These are phyloP conservation scores for Pherbina coryleti DNA, from an alignment of 2,888 invertebrate species.

Conservation along the genomic window DNA sequence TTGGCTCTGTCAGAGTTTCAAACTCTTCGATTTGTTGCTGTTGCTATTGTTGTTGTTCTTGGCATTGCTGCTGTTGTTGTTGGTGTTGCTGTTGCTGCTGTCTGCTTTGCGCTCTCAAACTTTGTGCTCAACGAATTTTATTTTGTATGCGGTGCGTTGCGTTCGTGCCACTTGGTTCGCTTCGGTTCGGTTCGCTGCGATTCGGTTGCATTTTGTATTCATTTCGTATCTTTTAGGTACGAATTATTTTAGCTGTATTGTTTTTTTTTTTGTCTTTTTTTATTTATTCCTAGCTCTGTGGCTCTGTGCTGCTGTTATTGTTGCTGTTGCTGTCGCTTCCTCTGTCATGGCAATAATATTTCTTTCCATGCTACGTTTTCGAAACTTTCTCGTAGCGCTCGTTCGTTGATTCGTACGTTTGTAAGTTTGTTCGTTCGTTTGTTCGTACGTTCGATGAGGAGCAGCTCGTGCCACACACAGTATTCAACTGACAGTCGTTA, in stretches of 20 bases:
- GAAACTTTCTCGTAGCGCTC: conserved; percentile 36
- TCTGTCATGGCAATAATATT: conserved; percentile 39
- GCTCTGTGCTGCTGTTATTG: background rate
- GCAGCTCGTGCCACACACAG: conserved; percentile 65
- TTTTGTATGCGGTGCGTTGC: background rate
- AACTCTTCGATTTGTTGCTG: conserved; percentile 45
- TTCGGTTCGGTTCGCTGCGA: conserved; percentile 14
- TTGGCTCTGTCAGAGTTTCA: background rate
- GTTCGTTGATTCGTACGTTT: background rate
- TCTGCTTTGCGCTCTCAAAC: conserved; percentile 11
- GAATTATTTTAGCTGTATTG: conserved; percentile 1
- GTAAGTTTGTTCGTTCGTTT: background rate
- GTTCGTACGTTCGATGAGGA: background rate
- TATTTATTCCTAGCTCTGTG: background rate
- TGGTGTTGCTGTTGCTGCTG: conserved; percentile 38
- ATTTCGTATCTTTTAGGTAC: conserved; percentile 13
- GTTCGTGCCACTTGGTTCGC: background rate
- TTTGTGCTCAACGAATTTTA: background rate
- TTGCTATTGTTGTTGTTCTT: conserved; percentile 1
- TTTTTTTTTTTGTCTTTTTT: background rate
- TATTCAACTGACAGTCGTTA: conserved; percentile 67
- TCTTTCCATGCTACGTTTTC: conserved; percentile 21
- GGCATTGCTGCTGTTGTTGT: background rate
- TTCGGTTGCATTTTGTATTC: conserved; percentile 15
- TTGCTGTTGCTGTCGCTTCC: conserved; percentile 30